Conservation (phyloP, 1,140 invertebrate genomes). For the Neodiprion lecontei region DNA sequence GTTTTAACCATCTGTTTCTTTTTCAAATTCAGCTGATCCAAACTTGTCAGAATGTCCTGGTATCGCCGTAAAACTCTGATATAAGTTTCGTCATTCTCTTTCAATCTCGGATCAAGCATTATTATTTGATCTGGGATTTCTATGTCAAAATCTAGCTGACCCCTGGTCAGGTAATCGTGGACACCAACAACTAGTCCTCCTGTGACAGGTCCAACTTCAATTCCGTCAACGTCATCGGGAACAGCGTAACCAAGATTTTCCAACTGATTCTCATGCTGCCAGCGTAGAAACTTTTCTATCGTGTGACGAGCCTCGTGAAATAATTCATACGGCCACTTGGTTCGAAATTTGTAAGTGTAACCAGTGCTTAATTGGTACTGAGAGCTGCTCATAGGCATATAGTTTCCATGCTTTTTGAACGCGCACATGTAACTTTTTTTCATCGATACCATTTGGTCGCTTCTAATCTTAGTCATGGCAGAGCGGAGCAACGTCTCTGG, state of each 20-base stretch:
- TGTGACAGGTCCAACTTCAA: constrained; percentile 41
- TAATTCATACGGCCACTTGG: constrained; percentile 60
- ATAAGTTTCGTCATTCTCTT: constrained; percentile 62
- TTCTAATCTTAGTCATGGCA: constrained; percentile 66
- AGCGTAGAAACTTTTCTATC: constrained; percentile 41
- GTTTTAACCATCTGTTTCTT: constrained; percentile 23
- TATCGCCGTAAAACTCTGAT: constrained; percentile 60
- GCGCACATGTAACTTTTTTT: constrained; percentile 57
- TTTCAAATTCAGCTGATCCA: constrained; percentile 37
- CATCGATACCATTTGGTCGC: constrained; percentile 65
- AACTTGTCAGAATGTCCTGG: constrained; percentile 47
- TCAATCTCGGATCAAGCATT: constrained; percentile 64
- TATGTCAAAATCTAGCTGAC: constrained; percentile 59
- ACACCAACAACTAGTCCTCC: constrained; percentile 48
- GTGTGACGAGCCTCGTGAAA: constrained; percentile 54
- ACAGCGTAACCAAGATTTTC: background rate
- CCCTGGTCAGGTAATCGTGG: constrained; percentile 42
- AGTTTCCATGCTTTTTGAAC: constrained; percentile 53
- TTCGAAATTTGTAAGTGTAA: constrained; percentile 62
- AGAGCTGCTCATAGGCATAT: constrained; percentile 62
- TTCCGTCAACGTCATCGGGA: constrained; percentile 29
- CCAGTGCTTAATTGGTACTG: constrained; percentile 64
- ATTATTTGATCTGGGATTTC: constrained; percentile 69
- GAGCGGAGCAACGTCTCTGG: constrained; percentile 67
- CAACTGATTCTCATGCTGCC: constrained; percentile 31